phyloP scores from a whole-genome alignment of 64 coral and sea anemone genomes.

The Cladopsammia gracilis region DNA sequence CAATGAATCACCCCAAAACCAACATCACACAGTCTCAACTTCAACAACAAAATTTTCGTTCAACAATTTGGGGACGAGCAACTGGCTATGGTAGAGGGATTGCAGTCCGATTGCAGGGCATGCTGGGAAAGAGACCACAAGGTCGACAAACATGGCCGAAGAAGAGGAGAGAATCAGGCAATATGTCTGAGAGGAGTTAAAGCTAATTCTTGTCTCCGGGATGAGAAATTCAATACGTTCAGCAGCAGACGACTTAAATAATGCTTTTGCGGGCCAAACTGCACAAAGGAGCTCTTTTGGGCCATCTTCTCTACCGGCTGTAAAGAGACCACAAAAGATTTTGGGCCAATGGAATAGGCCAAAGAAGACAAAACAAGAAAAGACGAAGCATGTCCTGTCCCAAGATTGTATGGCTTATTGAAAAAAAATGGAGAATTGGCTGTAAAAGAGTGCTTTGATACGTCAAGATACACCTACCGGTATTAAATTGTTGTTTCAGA shows the following conservation, averaged over 20 bases:
- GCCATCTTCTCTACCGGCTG: background rate
- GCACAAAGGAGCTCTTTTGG: background rate
- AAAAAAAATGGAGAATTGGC: constrained; percentile 22
- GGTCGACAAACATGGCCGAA: no score
- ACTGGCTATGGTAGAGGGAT: no score
- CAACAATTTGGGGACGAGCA: no score
- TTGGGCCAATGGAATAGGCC: constrained; percentile 28
- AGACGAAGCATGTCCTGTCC: constrained; percentile 29
- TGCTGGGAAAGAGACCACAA: no score
- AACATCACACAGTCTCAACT: no score
- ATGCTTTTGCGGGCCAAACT: no score
- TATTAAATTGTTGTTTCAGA: background rate
- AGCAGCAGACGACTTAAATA: background rate
- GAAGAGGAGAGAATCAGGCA: background rate
- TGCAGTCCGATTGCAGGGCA: no score
- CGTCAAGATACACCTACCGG: no score
- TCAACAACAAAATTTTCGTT: no score
- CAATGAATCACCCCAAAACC: no score
- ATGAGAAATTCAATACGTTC: constrained; percentile 45
- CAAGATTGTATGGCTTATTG: constrained; percentile 55
- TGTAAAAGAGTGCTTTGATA: constrained; percentile 13
- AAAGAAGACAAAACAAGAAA: constrained; percentile 47
- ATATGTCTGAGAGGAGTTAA: background rate
- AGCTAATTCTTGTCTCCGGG: constrained; percentile 35
- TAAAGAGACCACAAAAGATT: background rate